Conservation (phyloP, 2,113 vertebrate species). For the Larimichthys polyactis region DNA sequence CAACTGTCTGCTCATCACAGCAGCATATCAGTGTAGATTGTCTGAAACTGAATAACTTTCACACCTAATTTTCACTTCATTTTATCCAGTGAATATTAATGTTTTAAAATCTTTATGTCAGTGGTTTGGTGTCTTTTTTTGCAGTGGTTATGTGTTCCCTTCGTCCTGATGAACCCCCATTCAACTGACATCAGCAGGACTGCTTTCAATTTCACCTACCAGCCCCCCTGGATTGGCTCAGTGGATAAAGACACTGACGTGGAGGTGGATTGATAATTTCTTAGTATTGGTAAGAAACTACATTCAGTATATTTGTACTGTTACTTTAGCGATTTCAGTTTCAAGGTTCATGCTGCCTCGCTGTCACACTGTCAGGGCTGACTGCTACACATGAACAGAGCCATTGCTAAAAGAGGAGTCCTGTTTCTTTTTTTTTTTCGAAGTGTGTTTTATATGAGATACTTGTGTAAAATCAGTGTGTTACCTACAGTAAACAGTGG, state of each 20-base stretch:
- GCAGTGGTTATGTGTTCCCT: constrained; percentile 75
- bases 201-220: constrained; percentile 64
- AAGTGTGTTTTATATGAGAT: too few relatives aligned
- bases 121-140: background rate
- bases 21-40: too few relatives aligned
- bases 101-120: background rate
- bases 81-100: background rate
- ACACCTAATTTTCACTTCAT: background rate
- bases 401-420: background rate
- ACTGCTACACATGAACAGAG: background rate
- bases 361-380: background rate
- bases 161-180: constrained; percentile 54
- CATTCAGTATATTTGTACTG: background rate
- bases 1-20: background rate
- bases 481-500: too few relatives aligned
- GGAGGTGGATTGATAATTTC: constrained; percentile 73
- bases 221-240: constrained; percentile 70
- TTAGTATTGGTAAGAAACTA: constrained; percentile 63
- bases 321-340: background rate
- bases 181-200: constrained; percentile 63
- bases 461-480: too few relatives aligned
- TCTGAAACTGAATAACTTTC: too few relatives aligned
- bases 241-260: constrained; percentile 34
- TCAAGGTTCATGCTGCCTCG: background rate
- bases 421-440: too few relatives aligned